These are phyloP conservation scores for Eupithecia vulgata DNA, from an alignment of 2,888 invertebrate species.

Conservation along the genomic window DNA sequence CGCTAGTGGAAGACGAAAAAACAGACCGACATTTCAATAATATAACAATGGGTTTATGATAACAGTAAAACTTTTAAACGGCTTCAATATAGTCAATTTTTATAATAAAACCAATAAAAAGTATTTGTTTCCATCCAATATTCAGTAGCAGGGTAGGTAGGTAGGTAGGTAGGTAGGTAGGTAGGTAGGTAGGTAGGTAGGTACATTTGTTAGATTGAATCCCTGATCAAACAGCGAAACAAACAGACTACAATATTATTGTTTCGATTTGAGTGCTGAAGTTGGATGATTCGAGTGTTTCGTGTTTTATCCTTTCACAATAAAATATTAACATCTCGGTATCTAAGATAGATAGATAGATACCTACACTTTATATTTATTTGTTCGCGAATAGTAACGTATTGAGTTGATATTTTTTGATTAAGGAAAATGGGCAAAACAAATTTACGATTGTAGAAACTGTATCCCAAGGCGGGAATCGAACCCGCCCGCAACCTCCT, in stretches of 20 bases:
- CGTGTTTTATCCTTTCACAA: neutral
- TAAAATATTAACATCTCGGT: neutral
- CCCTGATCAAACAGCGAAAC: neutral
- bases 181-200: too few relatives aligned
- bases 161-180: too few relatives aligned
- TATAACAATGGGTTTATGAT: neutral
- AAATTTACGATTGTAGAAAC: too few relatives aligned
- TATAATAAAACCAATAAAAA: neutral
- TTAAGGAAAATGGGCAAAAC: too few relatives aligned
- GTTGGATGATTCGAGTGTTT: neutral
- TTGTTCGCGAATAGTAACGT: neutral
- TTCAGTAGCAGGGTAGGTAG: neutral
- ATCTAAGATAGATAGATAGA: neutral
- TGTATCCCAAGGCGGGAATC: too few relatives aligned
- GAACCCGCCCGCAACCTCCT: too few relatives aligned
- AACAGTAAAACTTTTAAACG: neutral
- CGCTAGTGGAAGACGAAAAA: neutral
- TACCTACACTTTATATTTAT: too few relatives aligned
- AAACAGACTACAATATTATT: constrained; percentile 4
- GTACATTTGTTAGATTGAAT: neutral
- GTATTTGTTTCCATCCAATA: neutral
- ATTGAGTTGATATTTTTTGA: too few relatives aligned
- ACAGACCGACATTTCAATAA: neutral
- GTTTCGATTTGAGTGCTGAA: neutral
- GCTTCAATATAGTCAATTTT: neutral